These are phyloP conservation scores for Glaucidium brasilianum DNA, from an alignment of 2,113 vertebrate genomes.

Conservation along the genomic window DNA sequence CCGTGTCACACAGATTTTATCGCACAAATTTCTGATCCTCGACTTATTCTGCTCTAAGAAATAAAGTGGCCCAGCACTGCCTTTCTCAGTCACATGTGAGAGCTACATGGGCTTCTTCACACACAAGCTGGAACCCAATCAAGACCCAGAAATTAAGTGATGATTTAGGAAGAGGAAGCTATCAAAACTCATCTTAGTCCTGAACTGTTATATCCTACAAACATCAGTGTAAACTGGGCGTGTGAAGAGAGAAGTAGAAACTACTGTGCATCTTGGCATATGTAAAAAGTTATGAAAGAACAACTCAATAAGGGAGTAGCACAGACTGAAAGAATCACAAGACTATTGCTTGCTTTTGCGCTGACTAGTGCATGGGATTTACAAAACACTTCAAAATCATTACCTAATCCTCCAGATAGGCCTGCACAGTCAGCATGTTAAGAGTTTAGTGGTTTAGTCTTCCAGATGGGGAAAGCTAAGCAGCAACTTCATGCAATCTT, in stretches of 20 bases:
- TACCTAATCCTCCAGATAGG: not conserved
- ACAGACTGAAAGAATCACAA: not conserved
- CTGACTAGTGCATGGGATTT: not conserved
- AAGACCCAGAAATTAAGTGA: not conserved
- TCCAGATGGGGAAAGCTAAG: not conserved
- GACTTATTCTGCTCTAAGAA: not conserved
- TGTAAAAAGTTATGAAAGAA: not conserved
- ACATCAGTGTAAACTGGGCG: not conserved
- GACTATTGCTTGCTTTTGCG: not conserved
- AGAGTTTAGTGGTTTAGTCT: accelerated
- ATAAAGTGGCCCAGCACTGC: not conserved
- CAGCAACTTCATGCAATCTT: not conserved
- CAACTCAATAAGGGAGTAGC: not conserved
- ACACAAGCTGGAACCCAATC: not conserved
- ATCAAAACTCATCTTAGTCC: not conserved
- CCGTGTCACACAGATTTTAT: not conserved
- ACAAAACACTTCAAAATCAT: not conserved
- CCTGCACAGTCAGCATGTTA: not conserved
- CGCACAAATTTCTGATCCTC: not conserved
- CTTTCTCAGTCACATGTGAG: too few species aligned
- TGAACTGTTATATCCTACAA: not conserved
- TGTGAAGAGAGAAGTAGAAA: not conserved
- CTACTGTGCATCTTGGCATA: not conserved
- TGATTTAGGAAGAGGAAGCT: not conserved
- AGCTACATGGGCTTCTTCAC: not conserved